phyloP scores from a whole-genome alignment of 2,113 vertebrate genomes.

The Hiodon tergisus region DNA sequence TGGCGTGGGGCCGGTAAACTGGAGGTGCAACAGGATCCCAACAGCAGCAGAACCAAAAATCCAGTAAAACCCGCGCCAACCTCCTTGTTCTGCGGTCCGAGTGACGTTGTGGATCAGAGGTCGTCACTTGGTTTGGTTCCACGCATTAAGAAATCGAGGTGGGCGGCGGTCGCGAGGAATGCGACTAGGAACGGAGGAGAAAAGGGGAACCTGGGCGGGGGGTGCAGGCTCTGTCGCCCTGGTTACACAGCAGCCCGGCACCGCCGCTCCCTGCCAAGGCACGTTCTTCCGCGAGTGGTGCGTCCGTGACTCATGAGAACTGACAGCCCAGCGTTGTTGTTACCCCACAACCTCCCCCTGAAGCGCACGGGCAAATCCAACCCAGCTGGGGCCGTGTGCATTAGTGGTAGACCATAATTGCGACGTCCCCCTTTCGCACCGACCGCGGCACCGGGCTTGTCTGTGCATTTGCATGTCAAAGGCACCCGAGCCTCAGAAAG shows the following conservation, averaged over 20 bases:
- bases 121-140: slow-evolving; percentile 43
- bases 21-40: too few species aligned
- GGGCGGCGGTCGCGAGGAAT: slow-evolving; percentile 45
- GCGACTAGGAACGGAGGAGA: slow-evolving; percentile 41
- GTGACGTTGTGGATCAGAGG: slow-evolving; percentile 45
- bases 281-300: slow-evolving; percentile 52
- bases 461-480: slow-evolving; percentile 28
- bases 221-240: slow-evolving; percentile 41
- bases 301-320: slow-evolving; percentile 57
- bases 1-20: too few species aligned
- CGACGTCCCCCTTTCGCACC: slow-evolving; percentile 44
- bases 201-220: slow-evolving; percentile 36
- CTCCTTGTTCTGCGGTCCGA: slow-evolving; percentile 28
- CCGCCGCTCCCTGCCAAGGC: slow-evolving; percentile 51
- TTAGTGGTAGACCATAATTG: slow-evolving; percentile 59
- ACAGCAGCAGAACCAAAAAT: too few species aligned
- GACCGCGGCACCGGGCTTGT: slow-evolving; percentile 39
- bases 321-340: slow-evolving; percentile 51
- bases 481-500: slow-evolving; percentile 9
- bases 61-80: slow-evolving; percentile 30
- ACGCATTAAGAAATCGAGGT: slow-evolving; percentile 34
- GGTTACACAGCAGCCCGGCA: slow-evolving; percentile 45
- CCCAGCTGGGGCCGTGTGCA: slow-evolving; percentile 58
- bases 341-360: slow-evolving; percentile 26
- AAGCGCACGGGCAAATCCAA: slow-evolving; percentile 50